Evolutionary conservation across 2,888 invertebrate genomes (phyloP), one percentile per base, ranked within the genome.

Genomic region (Morpho achilles): DNA sequence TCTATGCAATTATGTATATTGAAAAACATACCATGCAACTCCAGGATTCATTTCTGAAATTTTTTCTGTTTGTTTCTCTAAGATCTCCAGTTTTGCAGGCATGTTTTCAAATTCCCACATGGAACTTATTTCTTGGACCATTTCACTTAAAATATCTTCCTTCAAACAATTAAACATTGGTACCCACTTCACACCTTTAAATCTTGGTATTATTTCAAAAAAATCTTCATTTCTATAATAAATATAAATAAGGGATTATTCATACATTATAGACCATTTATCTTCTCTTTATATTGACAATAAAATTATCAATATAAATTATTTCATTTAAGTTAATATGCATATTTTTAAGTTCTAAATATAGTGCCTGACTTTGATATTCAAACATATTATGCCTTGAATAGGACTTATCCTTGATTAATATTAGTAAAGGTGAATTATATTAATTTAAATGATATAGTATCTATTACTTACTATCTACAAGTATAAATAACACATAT

Each of bases 51-150:
- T 64, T 51, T 87, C 82, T 48, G 68, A 63, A 71, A 77, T 87
- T 65, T 84, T 88, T 64, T 84, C 84, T 59, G 79, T 85, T 66
- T 87, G 90, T 59, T 82, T 82, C 63, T 87, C 85, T 45, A 88
- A 70, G 49, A 74, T 64, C 63, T 84, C 84, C 45, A 87, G 66
- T 67, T 88, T 91, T 46, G 77, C 73, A 9, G 78, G 73, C 80
- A 91, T 86, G 60, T 84, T 79, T 68, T 91, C 90, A 66, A 82
- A 82, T 60, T 82, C 75, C 91, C 91, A 91, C 87, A 91, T 84
- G 3, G 78, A 71, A 65, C 74, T 79, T 49, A 89, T 65, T 68
- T 90, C 88, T 61, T 86, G 81, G 7, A 86, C 73, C 81, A 91
- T 85, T 65, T 85, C 86, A 63, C 83, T 79, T 8, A 82, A 72